Conservation (phyloP, 2,797 vertebrate species). For the Ctenopoma kingsleyae region DNA sequence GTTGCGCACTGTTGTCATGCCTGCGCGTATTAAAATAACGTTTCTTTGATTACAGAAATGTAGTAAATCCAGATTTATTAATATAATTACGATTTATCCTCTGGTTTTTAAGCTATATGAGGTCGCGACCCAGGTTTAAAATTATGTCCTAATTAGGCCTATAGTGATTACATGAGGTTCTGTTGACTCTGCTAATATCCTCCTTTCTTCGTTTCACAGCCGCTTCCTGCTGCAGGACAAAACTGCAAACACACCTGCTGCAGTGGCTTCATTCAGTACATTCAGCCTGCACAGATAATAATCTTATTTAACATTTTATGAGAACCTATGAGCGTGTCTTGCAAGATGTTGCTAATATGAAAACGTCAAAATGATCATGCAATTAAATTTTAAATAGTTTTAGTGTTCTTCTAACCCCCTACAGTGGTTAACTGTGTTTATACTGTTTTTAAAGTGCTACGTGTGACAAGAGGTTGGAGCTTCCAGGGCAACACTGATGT, state of each 20-base stretch:
- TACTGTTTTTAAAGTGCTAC: neutral
- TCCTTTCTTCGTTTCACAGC: constrained; percentile 20
- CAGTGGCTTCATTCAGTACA: constrained; percentile 1
- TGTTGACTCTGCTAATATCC: constrained; percentile 14
- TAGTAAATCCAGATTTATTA: neutral
- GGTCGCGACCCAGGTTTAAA: neutral
- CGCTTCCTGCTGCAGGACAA: constrained; percentile 19
- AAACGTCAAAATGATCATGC: neutral
- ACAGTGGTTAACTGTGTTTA: neutral
- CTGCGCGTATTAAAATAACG: neutral
- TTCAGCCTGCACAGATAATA: neutral
- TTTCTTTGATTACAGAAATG: neutral
- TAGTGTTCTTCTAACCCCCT: neutral
- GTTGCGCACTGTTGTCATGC: neutral
- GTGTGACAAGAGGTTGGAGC: constrained; percentile 16
- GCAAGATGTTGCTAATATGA: neutral
- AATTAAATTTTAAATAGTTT: neutral
- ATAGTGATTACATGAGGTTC: constrained; percentile 23
- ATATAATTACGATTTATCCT: neutral
- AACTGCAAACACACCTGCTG: constrained; percentile 11
- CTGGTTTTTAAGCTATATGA: neutral
- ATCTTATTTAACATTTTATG: neutral
- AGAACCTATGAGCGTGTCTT: neutral
- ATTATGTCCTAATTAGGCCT: neutral
- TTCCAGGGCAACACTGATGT: neutral